Evolutionary conservation across 2,888 invertebrate species (phyloP), one percentile per base, ranked within the genome.

Genomic region (Aromia moschata): DNA sequence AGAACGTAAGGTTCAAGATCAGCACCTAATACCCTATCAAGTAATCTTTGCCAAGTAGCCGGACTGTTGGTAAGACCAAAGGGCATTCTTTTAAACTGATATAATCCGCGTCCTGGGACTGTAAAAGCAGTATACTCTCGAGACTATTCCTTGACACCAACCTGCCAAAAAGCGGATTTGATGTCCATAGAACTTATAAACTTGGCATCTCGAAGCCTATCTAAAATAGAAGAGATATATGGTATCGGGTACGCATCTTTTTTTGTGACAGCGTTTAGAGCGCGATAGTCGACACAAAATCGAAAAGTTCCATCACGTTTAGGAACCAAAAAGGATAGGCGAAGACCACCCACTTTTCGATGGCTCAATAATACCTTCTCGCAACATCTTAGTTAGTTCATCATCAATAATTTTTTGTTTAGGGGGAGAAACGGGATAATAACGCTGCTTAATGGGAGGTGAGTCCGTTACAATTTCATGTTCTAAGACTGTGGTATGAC

Each of bases 201-300:
- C 20, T 25, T 38, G n/a, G 56, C 49, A 51, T 51, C 49, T 10
- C 56, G 38, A 30, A 56, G 33, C 25, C 30, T 36, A 36, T 58
- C 58, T 38, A 58, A 58, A 40, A 54, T 58, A 12, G 52, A 11
- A 12, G 45, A 58, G 44, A 58, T 46, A 58, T 53, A 58, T 10
- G 53, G 53, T 2, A 58, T 11, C 4, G 58, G 58, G 10, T 58
- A 58, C 1, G 52, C 52, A 36, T 58, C 53, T 11, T 58, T 44
- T 30, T 18, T 15, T 10, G 58, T 53, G 7, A 52, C 52, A 2
- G 30, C 15, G 36, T 58, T 58, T 1, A 58, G 36, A 25, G 43
- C 18, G 12, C 58, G 17, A 36, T 46, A 53, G 12, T 58, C 58
- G 7, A 53, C 11, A 46, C 58, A 58, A 38, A 58, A 53, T 10